Percentiles rank a stretch among this genome's conserved stretches.
Conservation (phyloP, 2,797 vertebrate species). For the Alauda arvensis region DNA sequence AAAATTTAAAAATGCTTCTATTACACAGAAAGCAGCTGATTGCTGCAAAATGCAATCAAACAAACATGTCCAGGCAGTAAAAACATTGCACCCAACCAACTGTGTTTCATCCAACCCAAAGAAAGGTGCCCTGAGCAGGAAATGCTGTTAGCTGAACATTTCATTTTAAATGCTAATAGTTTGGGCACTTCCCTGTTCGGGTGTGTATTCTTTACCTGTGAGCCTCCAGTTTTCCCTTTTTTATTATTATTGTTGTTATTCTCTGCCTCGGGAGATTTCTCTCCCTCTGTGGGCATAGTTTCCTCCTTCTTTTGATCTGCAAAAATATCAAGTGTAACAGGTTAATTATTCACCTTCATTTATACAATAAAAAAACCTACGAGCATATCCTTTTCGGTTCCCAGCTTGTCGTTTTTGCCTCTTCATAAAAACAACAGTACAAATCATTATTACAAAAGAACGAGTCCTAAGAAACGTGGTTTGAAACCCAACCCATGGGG, state of each 20-base stretch:
- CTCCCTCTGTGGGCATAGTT: constrained; percentile 94
- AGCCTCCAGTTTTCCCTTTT: constrained; percentile 93
- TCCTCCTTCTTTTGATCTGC: constrained; percentile 96
- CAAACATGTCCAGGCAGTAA: constrained; percentile 1
- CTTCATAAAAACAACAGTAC: constrained; percentile 30
- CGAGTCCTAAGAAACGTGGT: constrained; percentile 76
- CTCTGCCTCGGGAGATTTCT: constrained; percentile 89
- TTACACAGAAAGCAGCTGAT: not conserved
- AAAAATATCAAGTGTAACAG: constrained; percentile 65
- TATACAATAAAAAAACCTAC: constrained; percentile 30
- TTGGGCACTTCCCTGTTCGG: not conserved
- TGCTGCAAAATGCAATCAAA: not conserved
- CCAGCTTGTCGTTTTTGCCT: not conserved
- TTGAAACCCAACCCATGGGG: constrained; percentile 79
- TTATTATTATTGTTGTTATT: constrained; percentile 77
- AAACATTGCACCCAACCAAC: constrained; percentile 19
- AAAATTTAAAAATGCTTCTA: not conserved
- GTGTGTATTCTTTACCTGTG: constrained; percentile 82
- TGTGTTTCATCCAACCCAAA: constrained; percentile 15
- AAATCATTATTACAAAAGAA: constrained; percentile 59
- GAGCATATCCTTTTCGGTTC: not conserved
- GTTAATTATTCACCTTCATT: constrained; percentile 64
- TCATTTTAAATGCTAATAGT: constrained; percentile 36
- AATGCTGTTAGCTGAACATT: constrained; percentile 4
- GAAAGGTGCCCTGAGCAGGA: constrained; percentile 37